Conservation (phyloP, 2,797 vertebrate genomes). For the Pseudochirops cupreus region DNA sequence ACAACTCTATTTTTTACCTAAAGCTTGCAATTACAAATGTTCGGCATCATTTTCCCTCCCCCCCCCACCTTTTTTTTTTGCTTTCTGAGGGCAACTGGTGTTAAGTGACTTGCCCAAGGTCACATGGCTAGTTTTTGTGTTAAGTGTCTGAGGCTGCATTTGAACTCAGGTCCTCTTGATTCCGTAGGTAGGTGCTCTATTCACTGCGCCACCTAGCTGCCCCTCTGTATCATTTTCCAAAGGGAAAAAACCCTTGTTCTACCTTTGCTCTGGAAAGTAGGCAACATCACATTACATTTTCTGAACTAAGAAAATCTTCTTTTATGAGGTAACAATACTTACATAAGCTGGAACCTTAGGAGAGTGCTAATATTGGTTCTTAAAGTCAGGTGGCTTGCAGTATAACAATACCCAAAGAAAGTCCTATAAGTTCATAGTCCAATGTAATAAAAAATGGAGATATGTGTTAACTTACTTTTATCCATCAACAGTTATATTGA, state of each 20-base stretch:
- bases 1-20: background rate
- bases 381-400: background rate
- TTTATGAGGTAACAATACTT: background rate
- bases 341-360: background rate
- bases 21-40: background rate
- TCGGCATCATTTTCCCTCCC: background rate
- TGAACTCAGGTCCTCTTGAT: no score
- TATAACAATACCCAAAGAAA: background rate
- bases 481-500: background rate
- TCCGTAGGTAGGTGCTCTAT: no score
- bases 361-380: background rate
- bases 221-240: background rate
- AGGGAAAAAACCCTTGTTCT: background rate
- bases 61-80: no score
- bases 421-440: background rate
- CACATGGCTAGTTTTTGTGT: no score
- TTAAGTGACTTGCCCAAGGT: no score
- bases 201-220: no score
- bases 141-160: no score
- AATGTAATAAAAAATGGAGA: background rate
- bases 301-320: background rate
- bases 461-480: background rate
- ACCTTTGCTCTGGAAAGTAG: background rate
- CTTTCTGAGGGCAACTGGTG: no score
- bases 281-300: background rate